Conservation (phyloP, 2,797 vertebrate species). For the Chaetophractus vellerosus region DNA sequence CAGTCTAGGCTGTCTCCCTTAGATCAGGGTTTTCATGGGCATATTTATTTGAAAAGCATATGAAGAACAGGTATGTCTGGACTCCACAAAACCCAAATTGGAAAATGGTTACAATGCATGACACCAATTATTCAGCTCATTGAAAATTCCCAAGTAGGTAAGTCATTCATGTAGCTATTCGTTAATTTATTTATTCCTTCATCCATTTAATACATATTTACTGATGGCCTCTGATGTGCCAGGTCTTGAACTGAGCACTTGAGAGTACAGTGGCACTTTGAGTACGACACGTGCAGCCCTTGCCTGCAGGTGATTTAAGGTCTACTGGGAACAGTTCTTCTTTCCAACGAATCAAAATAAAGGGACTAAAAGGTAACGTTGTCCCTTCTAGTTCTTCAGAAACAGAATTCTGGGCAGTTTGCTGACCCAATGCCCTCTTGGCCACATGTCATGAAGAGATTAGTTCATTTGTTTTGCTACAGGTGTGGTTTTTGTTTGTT, state of each 20-base stretch:
- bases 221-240: background rate
- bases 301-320: background rate
- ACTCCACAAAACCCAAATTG: conserved; percentile 21
- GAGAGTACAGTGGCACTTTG: background rate
- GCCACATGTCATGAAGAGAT: conserved; percentile 31
- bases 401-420: background rate
- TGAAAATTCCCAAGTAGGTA: background rate
- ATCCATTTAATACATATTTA: background rate
- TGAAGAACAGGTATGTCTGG: background rate
- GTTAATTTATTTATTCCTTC: background rate
- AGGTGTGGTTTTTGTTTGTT: no score
- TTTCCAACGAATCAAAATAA: background rate
- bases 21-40: no score
- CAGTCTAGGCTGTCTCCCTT: background rate
- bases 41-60: background rate
- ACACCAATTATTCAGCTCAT: background rate
- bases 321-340: background rate
- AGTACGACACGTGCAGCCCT: background rate
- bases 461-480: conserved; percentile 18
- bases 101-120: background rate
- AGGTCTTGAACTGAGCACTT: background rate
- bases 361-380: background rate
- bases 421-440: background rate
- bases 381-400: background rate
- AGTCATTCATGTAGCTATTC: background rate